Evolutionary conservation across 1,140 invertebrate genomes (phyloP).

Genomic region (Monochamus saltuarius): DNA sequence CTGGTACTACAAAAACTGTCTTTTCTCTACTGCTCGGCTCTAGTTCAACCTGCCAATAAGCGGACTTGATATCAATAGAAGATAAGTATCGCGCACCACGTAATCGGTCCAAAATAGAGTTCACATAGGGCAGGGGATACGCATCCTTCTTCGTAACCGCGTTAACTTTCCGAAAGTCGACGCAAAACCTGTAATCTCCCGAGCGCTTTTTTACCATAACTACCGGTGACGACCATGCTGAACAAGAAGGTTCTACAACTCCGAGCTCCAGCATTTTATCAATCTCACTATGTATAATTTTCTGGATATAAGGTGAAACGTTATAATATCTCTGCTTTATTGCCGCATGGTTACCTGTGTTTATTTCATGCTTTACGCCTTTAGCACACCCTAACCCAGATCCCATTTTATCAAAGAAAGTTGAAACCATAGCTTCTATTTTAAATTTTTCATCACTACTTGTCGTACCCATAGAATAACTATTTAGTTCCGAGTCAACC

Average conservation of each 20-base stretch:
- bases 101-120: slow-evolving; percentile 41
- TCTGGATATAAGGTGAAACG: neutral
- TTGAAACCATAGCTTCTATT: neutral
- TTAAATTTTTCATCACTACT: neutral
- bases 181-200: slow-evolving; percentile 19
- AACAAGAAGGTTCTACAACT: slow-evolving; percentile 28
- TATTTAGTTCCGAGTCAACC: neutral
- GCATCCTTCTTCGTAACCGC: slow-evolving; percentile 35
- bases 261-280: slow-evolving; percentile 5
- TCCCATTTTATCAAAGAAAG: slow-evolving; percentile 3
- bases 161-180: slow-evolving; percentile 41
- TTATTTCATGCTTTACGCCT: neutral
- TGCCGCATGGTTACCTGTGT: neutral
- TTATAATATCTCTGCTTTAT: neutral
- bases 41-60: slow-evolving; percentile 10
- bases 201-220: slow-evolving; percentile 36
- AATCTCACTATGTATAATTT: slow-evolving; percentile 4
- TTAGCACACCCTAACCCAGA: slow-evolving; percentile 5
- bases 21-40: neutral
- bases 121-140: slow-evolving; percentile 37
- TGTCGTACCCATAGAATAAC: neutral
- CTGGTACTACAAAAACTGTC: slow-evolving; percentile 38
- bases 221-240: slow-evolving; percentile 42
- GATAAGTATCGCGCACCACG: slow-evolving; percentile 15
- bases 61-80: slow-evolving; percentile 8